A percentile compares a stretch with the other conserved stretches of the same genome.
Evolutionary conservation across 2,888 invertebrate genomes (phyloP).

Genomic region (Belgica antarctica): DNA sequence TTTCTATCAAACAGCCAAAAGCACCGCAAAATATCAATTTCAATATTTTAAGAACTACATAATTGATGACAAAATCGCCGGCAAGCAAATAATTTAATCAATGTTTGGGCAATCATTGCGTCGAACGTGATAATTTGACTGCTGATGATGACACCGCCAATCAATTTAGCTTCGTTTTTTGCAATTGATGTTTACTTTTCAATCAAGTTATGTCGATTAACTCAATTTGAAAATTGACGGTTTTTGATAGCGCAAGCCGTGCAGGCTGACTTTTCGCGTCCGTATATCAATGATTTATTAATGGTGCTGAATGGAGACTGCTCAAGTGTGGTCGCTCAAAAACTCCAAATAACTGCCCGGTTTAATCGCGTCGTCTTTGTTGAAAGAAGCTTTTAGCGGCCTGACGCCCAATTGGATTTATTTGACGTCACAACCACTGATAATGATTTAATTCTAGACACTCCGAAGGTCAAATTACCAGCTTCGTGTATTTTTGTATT

Average conservation of each 20-base stretch:
- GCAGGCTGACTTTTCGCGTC: no score
- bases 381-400: no score
- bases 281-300: slow-evolving; percentile 18
- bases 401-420: no score
- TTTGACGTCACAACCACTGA: no score
- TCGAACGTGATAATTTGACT: neutral
- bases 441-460: no score
- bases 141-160: neutral
- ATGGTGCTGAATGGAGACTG: neutral
- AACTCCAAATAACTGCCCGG: neutral
- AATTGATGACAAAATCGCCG: neutral
- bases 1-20: no score
- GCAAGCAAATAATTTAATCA: neutral
- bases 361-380: no score
- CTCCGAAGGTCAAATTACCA: no score
- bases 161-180: no score
- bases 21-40: neutral
- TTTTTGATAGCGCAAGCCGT: neutral
- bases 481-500: no score
- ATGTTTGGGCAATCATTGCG: neutral
- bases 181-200: neutral
- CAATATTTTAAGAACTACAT: neutral
- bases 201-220: slow-evolving; percentile 11
- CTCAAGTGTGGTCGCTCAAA: neutral
- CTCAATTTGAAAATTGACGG: neutral